Conservation (phyloP, 1,140 invertebrate species). For the Dolichoris vasculosae region DNA sequence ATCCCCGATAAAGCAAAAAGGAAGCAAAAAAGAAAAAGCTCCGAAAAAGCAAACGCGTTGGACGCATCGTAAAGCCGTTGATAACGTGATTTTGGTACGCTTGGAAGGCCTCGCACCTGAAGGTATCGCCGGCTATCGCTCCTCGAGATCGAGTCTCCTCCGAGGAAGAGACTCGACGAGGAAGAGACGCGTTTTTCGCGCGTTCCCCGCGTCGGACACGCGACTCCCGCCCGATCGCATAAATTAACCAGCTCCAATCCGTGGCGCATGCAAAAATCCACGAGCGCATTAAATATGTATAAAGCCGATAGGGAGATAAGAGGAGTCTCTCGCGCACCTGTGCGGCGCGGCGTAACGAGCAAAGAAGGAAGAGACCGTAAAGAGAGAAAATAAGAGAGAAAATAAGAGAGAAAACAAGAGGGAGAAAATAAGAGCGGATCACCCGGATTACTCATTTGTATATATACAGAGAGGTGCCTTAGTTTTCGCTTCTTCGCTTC, state of each 20-base stretch:
- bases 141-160: not conserved
- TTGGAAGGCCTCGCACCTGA: not conserved
- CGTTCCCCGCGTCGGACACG: not conserved
- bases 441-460: conserved; percentile 39
- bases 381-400: not conserved
- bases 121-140: conserved; percentile 17
- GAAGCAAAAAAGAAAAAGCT: no score
- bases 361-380: not conserved
- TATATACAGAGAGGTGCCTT: not conserved
- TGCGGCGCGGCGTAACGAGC: not conserved
- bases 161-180: not conserved
- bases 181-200: not conserved
- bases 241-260: conserved; percentile 44
- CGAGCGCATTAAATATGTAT: conserved; percentile 46
- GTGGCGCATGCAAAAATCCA: conserved; percentile 41
- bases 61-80: not conserved
- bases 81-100: not conserved
- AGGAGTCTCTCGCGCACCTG: conserved; percentile 17
- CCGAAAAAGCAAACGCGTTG: conserved; percentile 6
- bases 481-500: not conserved
- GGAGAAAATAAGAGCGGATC: not conserved
- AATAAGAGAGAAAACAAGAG: not conserved
- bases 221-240: conserved; percentile 25
- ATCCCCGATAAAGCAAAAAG: no score
- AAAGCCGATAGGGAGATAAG: conserved; percentile 38